Evolutionary conservation across 2,113 vertebrate species (phyloP).

Genomic region (Hepsetus odoe): DNA sequence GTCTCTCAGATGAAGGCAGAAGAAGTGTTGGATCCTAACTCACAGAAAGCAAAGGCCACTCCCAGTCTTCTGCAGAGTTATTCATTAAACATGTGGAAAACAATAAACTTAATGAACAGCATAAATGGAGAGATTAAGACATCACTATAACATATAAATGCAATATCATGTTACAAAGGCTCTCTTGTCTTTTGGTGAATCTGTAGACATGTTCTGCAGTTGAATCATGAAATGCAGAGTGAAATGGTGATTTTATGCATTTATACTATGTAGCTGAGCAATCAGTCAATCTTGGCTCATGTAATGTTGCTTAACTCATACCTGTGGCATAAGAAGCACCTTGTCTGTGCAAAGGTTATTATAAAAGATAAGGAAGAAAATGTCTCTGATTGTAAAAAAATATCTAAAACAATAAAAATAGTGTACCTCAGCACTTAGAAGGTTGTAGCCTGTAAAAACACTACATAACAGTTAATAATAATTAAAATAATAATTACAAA

Average conservation of each 20-base stretch:
- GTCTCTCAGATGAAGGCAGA: background rate
- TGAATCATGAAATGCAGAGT: background rate
- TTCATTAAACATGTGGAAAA: slow-evolving; percentile 69
- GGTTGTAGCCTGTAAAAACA: background rate
- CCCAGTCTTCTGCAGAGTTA: slow-evolving; percentile 69
- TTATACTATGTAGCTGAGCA: background rate
- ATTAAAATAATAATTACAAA: too few relatives aligned
- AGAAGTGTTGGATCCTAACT: background rate
- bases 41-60: slow-evolving; percentile 49
- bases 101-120: slow-evolving; percentile 47
- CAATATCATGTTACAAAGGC: too few relatives aligned
- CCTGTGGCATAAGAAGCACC: slow-evolving; percentile 21
- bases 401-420: background rate
- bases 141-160: background rate
- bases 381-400: background rate
- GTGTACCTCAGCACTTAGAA: background rate
- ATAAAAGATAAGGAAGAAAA: slow-evolving; percentile 19
- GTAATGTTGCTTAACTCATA: background rate
- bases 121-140: slow-evolving; percentile 35
- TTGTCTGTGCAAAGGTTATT: slow-evolving; percentile 31
- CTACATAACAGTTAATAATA: too few relatives aligned
- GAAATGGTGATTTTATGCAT: background rate
- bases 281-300: background rate
- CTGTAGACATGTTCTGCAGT: background rate
- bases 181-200: too few relatives aligned